Conservation (phyloP, 2,888 invertebrate genomes). For the Limnephilus rhombicus region DNA sequence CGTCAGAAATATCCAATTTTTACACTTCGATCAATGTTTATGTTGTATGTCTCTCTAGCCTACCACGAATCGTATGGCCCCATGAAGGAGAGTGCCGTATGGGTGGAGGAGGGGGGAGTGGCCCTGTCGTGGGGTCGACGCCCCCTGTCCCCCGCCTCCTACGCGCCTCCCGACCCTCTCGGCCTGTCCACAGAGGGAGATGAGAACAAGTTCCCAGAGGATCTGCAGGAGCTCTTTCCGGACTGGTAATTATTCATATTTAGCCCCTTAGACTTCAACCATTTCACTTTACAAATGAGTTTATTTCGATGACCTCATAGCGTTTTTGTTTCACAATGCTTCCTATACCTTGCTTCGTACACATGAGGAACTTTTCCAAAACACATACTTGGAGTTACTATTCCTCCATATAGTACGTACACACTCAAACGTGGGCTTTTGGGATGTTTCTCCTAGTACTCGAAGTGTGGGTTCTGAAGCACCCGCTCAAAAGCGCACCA, state of each 20-base stretch:
- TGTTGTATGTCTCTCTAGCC: constrained; percentile 73
- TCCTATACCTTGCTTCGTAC: no score
- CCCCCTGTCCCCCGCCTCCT: constrained; percentile 90
- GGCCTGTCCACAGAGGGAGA: constrained; percentile 95
- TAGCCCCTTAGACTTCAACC: constrained; percentile 65
- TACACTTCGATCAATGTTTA: neutral
- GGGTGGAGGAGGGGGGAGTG: constrained; percentile 97
- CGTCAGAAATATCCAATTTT: no score
- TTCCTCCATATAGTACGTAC: no score
- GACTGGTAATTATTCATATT: constrained; percentile 78
- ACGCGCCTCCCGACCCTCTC: constrained; percentile 94
- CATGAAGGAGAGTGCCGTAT: constrained; percentile 97
- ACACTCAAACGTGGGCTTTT: no score
- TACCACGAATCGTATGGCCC: constrained; percentile 94
- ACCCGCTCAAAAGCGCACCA: no score
- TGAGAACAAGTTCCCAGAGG: constrained; percentile 93
- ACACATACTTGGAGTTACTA: no score
- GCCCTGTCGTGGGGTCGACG: constrained; percentile 90
- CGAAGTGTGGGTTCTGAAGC: no score
- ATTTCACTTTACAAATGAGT: neutral
- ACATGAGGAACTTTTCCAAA: no score
- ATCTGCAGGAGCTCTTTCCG: constrained; percentile 91
- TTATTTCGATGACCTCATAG: no score
- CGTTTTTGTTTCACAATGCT: no score
- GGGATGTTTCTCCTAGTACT: no score